Conservation (phyloP, 2,797 vertebrate genomes). For the Sebastes diploproa region DNA sequence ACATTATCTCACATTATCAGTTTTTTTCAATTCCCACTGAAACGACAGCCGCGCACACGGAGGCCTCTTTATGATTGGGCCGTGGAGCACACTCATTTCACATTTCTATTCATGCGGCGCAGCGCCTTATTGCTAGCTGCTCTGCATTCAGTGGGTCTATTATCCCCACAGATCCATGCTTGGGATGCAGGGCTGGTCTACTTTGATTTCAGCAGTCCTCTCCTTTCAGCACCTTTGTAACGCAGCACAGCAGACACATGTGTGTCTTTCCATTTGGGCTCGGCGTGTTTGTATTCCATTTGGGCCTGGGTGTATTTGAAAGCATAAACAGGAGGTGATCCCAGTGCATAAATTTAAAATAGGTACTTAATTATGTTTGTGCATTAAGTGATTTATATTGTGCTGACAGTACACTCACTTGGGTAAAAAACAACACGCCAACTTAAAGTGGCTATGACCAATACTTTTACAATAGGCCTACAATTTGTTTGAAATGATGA, state of each 20-base stretch:
- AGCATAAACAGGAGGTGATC: constrained; percentile 6
- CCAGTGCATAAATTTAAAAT: constrained; percentile 28
- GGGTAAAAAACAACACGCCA: constrained; percentile 4
- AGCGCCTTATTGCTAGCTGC: constrained; percentile 38
- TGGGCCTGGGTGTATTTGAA: background rate
- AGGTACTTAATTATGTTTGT: constrained; percentile 6
- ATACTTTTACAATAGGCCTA: background rate
- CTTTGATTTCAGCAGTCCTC: constrained; percentile 55
- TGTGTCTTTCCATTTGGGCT: background rate
- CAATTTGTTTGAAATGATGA: background rate
- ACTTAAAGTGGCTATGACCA: background rate
- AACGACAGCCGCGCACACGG: constrained; percentile 17
- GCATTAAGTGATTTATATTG: constrained; percentile 4
- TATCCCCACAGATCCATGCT: constrained; percentile 56
- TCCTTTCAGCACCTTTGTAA: constrained; percentile 54
- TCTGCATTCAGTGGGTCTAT: constrained; percentile 62
- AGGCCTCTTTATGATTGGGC: constrained; percentile 30
- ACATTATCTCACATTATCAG: constrained; percentile 32
- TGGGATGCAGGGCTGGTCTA: constrained; percentile 53
- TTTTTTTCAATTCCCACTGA: constrained; percentile 37
- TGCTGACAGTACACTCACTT: background rate
- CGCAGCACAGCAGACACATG: constrained; percentile 9
- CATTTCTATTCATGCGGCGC: constrained; percentile 58
- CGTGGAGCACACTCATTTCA: constrained; percentile 1
- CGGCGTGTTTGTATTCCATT: background rate